These are phyloP conservation scores for Streptopelia turtur DNA, from an alignment of 2,797 vertebrate genomes.

Conservation along the genomic window DNA sequence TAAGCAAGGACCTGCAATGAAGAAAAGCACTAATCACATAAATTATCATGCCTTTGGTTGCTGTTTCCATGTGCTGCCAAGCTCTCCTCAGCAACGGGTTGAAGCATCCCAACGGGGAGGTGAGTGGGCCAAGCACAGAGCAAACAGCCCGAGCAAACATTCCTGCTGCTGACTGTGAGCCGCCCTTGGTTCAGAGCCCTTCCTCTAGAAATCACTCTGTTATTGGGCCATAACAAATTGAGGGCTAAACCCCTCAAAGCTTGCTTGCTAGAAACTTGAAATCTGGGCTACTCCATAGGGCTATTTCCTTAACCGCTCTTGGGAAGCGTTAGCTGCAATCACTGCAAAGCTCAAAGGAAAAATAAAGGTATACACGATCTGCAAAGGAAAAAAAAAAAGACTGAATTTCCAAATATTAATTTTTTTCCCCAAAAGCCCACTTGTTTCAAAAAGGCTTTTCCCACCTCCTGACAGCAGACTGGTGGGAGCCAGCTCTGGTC, in stretches of 20 bases:
- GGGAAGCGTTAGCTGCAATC: neutral
- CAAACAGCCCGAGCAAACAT: neutral
- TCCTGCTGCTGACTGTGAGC: neutral
- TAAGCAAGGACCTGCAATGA: neutral
- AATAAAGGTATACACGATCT: accelerated
- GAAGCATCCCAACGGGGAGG: neutral
- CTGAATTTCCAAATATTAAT: neutral
- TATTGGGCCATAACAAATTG: neutral
- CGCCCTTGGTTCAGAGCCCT: neutral
- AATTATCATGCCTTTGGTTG: neutral
- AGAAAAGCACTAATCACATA: neutral
- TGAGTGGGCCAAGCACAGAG: neutral
- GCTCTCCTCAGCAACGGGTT: neutral
- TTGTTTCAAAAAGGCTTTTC: neutral
- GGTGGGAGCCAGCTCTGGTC: neutral
- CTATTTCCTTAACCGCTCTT: accelerated
- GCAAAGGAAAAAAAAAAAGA: too few species aligned
- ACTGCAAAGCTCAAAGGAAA: neutral
- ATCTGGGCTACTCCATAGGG: neutral
- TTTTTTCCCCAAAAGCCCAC: neutral
- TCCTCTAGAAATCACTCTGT: neutral
- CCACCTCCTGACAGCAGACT: neutral
- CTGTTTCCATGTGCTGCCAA: neutral
- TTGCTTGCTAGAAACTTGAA: neutral
- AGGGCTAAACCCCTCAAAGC: neutral